Base-by-base conservation (phyloP, 2,888 invertebrate genomes). In the Eupithecia abbreviata region DNA sequence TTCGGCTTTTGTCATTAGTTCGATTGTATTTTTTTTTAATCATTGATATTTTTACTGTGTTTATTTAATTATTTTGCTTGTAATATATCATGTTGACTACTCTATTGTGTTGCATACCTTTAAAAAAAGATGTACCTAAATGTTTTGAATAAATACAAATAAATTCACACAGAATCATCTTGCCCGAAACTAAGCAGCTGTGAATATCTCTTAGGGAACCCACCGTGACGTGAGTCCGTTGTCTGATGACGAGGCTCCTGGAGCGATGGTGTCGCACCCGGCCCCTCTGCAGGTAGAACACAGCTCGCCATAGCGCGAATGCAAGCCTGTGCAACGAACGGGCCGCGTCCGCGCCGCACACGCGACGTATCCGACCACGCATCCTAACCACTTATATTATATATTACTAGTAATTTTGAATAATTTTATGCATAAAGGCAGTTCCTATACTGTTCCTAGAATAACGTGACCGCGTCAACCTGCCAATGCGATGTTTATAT, bases 241-340 rank as follows among this genome's bases (percentile, higher is more conserved):
- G 76, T 58, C 82, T 78, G 13, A 79, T 72, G 7, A 79, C 81
- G 42, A 86, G 84, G 78, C 90, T 91, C 73, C 89, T 87, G 18
- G 91, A 90, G 62, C 92, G 88, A 2, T 84, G 75, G 0, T 81
- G 82, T 3, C 85, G 84, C 65, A 79, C 80, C 1, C 88, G 90
- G 41, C 91, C 92, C 85, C 95, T 90, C 89, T 97, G 97, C 82
- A 97, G 95, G 87, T 97, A 96, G 88, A 97, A 96, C 67, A 97
- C 96, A 74, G 96, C 97, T 83, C 97, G 96, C 97, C 97, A 97
- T 79, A 97, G 94, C 49, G 97, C 97, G 86, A 97, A 97, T 62
- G 97, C 97, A 55, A 97, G 96, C 76, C 97, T 95, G 85, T 97
- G 97, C 79, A 97, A 92, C 82, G 97, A 93, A 77, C 96, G 96